These are phyloP conservation scores for Caradrina kadenii DNA, from an alignment of 2,888 invertebrate genomes.

Conservation along the genomic window DNA sequence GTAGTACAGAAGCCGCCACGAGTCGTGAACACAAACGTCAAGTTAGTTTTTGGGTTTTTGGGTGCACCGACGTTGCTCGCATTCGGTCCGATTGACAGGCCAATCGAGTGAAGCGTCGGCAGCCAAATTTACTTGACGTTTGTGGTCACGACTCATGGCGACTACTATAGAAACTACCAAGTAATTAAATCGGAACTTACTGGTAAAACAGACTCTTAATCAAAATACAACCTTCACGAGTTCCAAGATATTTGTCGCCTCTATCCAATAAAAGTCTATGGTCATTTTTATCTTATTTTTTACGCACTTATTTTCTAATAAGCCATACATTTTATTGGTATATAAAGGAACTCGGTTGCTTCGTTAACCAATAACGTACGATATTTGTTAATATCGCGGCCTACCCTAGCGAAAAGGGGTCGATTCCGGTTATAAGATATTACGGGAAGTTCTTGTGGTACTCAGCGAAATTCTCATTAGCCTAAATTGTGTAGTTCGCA, in stretches of 20 bases:
- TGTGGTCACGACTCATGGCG: too few species aligned
- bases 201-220: neutral
- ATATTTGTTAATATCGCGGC: slow-evolving; percentile 36
- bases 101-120: too few species aligned
- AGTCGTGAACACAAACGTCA: too few species aligned
- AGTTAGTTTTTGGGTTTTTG: too few species aligned
- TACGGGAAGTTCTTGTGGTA: slow-evolving; percentile 7
- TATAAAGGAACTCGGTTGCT: slow-evolving; percentile 4
- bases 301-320: slow-evolving; percentile 21
- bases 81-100: too few species aligned
- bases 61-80: too few species aligned
- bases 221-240: neutral
- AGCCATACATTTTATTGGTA: slow-evolving; percentile 20
- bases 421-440: slow-evolving; percentile 14
- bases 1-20: too few species aligned
- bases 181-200: too few species aligned
- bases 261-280: slow-evolving; percentile 13
- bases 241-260: neutral
- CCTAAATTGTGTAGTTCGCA: slow-evolving; percentile 16
- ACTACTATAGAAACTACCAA: too few species aligned
- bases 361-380: slow-evolving; percentile 26
- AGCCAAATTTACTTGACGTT: too few species aligned
- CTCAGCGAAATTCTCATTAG: slow-evolving; percentile 12
- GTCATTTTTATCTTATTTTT: slow-evolving; percentile 15
- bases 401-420: slow-evolving; percentile 5